These are phyloP conservation scores for Pocillopora damicornis DNA, from an alignment of 64 coral and sea anemone genomes.

Conservation along the genomic window DNA sequence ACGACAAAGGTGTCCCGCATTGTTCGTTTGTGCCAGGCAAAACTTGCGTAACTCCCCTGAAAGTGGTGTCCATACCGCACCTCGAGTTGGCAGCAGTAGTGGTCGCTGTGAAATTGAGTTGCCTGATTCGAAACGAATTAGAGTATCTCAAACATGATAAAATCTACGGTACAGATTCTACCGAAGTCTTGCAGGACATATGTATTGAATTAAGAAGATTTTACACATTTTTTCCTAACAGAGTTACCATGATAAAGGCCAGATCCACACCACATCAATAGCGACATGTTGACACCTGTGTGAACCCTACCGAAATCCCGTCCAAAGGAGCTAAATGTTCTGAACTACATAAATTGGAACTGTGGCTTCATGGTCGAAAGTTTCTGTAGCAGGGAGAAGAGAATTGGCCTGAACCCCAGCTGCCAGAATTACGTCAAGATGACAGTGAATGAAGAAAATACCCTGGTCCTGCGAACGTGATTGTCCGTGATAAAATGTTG, in stretches of 20 bases:
- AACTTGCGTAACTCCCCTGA: neutral
- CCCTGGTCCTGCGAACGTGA: neutral
- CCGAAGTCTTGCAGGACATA: slow-evolving; percentile 28
- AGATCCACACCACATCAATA: slow-evolving; percentile 11
- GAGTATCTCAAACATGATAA: neutral
- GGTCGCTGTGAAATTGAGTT: slow-evolving; percentile 1
- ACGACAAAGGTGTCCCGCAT: neutral
- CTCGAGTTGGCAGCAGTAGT: slow-evolving; percentile 16
- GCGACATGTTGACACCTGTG: slow-evolving; percentile 4
- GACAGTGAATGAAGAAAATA: neutral
- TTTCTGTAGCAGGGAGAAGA: no score
- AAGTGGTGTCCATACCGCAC: slow-evolving; percentile 3
- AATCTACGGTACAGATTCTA: slow-evolving; percentile 10
- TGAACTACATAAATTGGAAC: no score
- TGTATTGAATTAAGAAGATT: slow-evolving; percentile 19
- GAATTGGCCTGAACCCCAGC: no score
- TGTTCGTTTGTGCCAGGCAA: slow-evolving; percentile 4
- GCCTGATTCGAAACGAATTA: slow-evolving; percentile 8
- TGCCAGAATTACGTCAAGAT: neutral
- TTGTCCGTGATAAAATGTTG: neutral
- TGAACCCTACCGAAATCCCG: neutral
- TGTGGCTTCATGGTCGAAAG: no score
- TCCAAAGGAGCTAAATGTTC: no score
- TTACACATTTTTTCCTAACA: slow-evolving; percentile 27
- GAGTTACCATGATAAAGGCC: slow-evolving; percentile 5